These are phyloP conservation scores for Chelonus insularis DNA, from an alignment of 1,140 invertebrate genomes.

Conservation along the genomic window DNA sequence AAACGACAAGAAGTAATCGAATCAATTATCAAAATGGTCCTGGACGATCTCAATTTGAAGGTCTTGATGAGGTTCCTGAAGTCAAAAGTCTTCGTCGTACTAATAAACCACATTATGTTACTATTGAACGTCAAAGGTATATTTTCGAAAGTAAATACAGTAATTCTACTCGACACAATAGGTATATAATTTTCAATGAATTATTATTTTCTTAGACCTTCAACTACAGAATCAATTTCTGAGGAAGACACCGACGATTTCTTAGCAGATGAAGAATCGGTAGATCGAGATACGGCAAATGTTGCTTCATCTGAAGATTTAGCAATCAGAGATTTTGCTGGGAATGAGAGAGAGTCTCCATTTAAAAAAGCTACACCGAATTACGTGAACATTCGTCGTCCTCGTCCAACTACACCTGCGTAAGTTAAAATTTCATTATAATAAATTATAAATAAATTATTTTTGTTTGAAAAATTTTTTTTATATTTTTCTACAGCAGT, in stretches of 20 bases:
- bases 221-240: conserved; percentile 33
- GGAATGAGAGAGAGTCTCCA: conserved; percentile 41
- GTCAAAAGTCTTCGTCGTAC: conserved; percentile 61
- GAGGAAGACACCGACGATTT: conserved; percentile 46
- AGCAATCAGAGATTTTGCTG: conserved; percentile 40
- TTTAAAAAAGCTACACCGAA: conserved; percentile 58
- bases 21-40: conserved; percentile 50
- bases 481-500: no score
- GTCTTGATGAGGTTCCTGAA: conserved; percentile 63
- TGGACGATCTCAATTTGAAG: conserved; percentile 72
- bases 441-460: no score
- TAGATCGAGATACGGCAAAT: conserved; percentile 49
- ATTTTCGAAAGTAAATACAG: background rate
- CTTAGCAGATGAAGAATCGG: conserved; percentile 35
- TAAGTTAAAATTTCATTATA: no score
- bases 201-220: conserved; percentile 25
- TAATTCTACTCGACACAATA: conserved; percentile 18
- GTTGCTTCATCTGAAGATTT: conserved; percentile 44
- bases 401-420: conserved; percentile 60
- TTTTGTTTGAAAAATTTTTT: no score
- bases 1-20: conserved; percentile 32
- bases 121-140: conserved; percentile 59
- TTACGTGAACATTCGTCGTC: conserved; percentile 70
- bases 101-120: conserved; percentile 69
- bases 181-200: background rate